A percentile compares a stretch with the other conserved stretches of the same genome.
Conservation (phyloP, 2,797 vertebrate species). For the Sus cebifrons region DNA sequence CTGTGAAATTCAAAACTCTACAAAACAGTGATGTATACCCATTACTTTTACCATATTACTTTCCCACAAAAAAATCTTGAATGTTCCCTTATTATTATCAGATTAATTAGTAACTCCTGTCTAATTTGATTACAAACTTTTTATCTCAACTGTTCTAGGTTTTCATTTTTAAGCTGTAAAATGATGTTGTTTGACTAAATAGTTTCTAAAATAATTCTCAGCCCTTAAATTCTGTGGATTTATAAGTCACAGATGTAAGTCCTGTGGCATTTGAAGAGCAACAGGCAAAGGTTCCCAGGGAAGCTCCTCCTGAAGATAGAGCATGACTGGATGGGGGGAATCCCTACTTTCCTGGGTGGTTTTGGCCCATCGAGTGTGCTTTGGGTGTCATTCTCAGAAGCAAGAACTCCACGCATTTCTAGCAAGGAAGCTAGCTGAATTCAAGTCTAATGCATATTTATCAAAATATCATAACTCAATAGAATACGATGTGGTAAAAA, state of each 20-base stretch:
- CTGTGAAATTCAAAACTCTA: neutral
- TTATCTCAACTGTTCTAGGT: conserved; percentile 30
- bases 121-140: conserved; percentile 34
- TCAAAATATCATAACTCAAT: neutral
- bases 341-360: too few species aligned
- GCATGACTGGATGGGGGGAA: neutral
- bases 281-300: neutral
- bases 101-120: neutral
- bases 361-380: neutral
- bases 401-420: neutral
- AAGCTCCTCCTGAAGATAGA: neutral
- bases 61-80: neutral
- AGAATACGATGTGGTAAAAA: neutral
- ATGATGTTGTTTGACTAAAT: conserved; percentile 31
- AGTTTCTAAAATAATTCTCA: conserved; percentile 48
- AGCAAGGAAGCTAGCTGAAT: neutral
- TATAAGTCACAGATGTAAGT: neutral
- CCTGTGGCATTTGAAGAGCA: neutral
- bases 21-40: neutral
- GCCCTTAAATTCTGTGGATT: conserved; percentile 1
- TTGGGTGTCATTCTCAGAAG: neutral
- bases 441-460: neutral
- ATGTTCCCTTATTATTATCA: neutral
- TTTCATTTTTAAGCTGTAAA: conserved; percentile 62
- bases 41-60: neutral